A percentile compares a stretch with the other conserved stretches of the same genome.
Conservation (phyloP, 2,888 invertebrate species). For the Hedya salicella region DNA sequence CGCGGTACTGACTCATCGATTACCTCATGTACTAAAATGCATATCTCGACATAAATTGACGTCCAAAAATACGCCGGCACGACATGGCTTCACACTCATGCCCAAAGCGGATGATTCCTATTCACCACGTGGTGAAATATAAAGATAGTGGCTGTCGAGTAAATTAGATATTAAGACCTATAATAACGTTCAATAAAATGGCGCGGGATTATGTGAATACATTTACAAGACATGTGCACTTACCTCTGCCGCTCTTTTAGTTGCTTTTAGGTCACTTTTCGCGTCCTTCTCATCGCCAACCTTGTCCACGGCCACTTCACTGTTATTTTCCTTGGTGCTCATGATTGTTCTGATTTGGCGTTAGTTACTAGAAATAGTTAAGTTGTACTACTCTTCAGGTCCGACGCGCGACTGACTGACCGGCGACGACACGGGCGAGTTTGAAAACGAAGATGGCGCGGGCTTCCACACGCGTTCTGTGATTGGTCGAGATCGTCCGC, state of each 20-base stretch:
- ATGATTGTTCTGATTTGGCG: constrained; percentile 79
- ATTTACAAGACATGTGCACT: constrained; percentile 85
- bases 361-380: constrained; percentile 73
- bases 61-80: constrained; percentile 80
- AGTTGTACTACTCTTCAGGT: constrained; percentile 84
- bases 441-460: constrained; percentile 95
- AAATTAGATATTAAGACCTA: constrained; percentile 52
- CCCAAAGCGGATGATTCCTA: constrained; percentile 46
- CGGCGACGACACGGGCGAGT: constrained; percentile 87
- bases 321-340: constrained; percentile 90
- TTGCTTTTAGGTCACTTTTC: constrained; percentile 93
- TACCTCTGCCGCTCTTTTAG: constrained; percentile 95
- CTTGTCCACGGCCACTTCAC: constrained; percentile 94
- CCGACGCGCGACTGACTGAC: constrained; percentile 90
- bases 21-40: constrained; percentile 68
- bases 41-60: constrained; percentile 64
- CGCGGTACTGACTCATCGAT: constrained; percentile 72
- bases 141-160: constrained; percentile 47
- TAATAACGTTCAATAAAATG: constrained; percentile 81
- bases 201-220: constrained; percentile 81
- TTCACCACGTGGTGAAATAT: constrained; percentile 64
- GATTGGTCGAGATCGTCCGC: constrained; percentile 73
- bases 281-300: constrained; percentile 92
- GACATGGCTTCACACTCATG: constrained; percentile 48
- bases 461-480: constrained; percentile 73